Evolutionary conservation across 2,797 vertebrate species (phyloP).

Genomic region (Lagodon rhomboides): DNA sequence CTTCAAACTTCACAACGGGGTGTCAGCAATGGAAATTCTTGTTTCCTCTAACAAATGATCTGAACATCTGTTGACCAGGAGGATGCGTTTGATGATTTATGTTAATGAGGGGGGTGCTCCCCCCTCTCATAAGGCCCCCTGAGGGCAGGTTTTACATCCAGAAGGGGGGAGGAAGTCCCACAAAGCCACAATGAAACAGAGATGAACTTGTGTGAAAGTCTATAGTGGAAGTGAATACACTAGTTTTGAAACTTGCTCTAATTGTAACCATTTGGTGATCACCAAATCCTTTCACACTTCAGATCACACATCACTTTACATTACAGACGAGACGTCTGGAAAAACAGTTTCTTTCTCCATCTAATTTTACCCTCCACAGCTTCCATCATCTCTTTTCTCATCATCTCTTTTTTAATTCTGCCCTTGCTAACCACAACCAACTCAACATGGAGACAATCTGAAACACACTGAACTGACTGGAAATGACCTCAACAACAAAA

Average conservation of each 20-base stretch:
- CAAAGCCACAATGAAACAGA: constrained; percentile 26
- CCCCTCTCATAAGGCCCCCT: constrained; percentile 20
- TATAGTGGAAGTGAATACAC: background rate
- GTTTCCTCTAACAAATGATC: constrained; percentile 52
- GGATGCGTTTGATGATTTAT: constrained; percentile 48
- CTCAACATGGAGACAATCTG: constrained; percentile 16
- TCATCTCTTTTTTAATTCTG: background rate
- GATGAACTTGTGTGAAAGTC: constrained; percentile 6
- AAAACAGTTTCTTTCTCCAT: background rate
- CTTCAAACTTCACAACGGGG: constrained; percentile 24
- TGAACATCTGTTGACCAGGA: constrained; percentile 39
- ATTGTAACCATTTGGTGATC: background rate
- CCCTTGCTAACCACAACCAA: constrained; percentile 5
- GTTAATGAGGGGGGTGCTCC: constrained; percentile 24
- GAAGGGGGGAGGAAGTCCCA: constrained; percentile 5
- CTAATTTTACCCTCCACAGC: background rate
- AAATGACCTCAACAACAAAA: constrained; percentile 42
- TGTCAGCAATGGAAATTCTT: constrained; percentile 23
- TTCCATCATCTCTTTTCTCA: background rate
- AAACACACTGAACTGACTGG: constrained; percentile 21
- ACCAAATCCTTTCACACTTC: background rate
- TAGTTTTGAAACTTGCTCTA: background rate
- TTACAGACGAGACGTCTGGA: background rate
- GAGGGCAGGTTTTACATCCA: constrained; percentile 30
- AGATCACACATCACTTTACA: background rate